Evolutionary conservation across 2,888 invertebrate species (phyloP).

Genomic region (Synanthedon andrenaeformis): DNA sequence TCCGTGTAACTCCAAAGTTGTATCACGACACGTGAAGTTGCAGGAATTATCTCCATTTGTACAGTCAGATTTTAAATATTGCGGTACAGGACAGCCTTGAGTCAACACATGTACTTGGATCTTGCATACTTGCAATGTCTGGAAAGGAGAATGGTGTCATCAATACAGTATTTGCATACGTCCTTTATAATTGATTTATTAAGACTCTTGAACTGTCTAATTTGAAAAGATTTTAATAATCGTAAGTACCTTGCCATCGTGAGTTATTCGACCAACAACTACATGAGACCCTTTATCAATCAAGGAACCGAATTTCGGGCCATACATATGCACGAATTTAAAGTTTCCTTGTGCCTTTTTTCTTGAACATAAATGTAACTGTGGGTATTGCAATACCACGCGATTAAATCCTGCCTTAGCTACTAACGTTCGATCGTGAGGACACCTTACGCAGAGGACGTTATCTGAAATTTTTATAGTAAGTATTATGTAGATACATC

Average conservation of each 20-base stretch:
- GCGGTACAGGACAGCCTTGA: conserved; percentile 47
- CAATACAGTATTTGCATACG: background rate
- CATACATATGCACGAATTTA: conserved; percentile 41
- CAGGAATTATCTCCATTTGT: conserved; percentile 35
- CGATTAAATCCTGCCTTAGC: conserved; percentile 40
- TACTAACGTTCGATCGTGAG: conserved; percentile 49
- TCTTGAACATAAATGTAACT: conserved; percentile 38
- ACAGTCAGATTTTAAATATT: conserved; percentile 37
- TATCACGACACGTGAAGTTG: conserved; percentile 44
- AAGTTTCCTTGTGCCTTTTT: conserved; percentile 27
- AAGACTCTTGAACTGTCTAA: too few species aligned
- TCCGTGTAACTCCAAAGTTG: conserved; percentile 32
- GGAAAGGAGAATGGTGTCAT: conserved; percentile 12
- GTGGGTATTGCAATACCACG: conserved; percentile 39
- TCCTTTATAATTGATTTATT: too few species aligned
- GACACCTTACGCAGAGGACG: conserved; percentile 47
- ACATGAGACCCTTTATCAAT: conserved; percentile 47
- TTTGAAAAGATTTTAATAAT: conserved; percentile 1
- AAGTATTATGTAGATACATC: background rate
- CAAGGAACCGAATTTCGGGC: conserved; percentile 48
- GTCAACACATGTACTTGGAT: conserved; percentile 51
- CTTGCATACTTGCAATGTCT: conserved; percentile 53
- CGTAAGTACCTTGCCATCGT: conserved; percentile 40
- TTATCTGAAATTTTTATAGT: conserved; percentile 12
- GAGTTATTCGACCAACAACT: conserved; percentile 39